Base-by-base conservation (phyloP, 2,797 vertebrate genomes). In the Falco concolor region DNA sequence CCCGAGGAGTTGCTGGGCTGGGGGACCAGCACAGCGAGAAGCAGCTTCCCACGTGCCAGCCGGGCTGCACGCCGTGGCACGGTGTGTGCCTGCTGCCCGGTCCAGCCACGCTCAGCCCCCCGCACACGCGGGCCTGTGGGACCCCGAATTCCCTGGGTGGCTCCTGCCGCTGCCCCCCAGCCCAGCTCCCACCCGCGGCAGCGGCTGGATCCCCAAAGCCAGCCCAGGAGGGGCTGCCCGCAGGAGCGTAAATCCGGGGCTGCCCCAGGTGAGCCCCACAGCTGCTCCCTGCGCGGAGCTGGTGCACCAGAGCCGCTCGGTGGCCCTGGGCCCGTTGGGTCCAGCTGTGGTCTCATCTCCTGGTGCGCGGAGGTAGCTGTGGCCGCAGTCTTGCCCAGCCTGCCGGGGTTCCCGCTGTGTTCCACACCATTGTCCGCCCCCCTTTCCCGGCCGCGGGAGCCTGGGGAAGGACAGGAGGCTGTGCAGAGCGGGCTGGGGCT, bases 341-440 rank as follows among this genome's bases (percentile, higher is more conserved):
- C 76, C 72, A 68, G 36, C 47, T 76, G 59, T 49, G 68, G 22
- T 74, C 32, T 42, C 32, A 45, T 38, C 24, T 67, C 45, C 42
- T 70, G 67, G 36, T 38, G 27, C 36, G 23, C 2, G 0, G n/a
- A 17, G 50, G n/a, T 18, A 64, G 44, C 52, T 88, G 45, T 0
- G 1, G 27, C 20, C 83, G 36, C 17, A n/a, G 24, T 16, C 30
- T 75, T 88, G 30, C 69, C 50, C 38, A 27, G 56, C 30, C 21
- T 30, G 30, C n/a, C 50, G 27, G 36, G 4, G 1, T 28, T 76
- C 54, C 30, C 57, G 12, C 12, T 4, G 1, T 3, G 0, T 70
- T 70, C 56, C 53, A 59, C 47, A 45, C 15, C 9, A 4, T 44
- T 19, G 36, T 78, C 74, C 50, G 54, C 38, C 44, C 45, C 32